A percentile compares a stretch with the other conserved stretches of the same genome.
phyloP scores from a whole-genome alignment of 2,113 vertebrate genomes.

The Scatophagus argus region DNA sequence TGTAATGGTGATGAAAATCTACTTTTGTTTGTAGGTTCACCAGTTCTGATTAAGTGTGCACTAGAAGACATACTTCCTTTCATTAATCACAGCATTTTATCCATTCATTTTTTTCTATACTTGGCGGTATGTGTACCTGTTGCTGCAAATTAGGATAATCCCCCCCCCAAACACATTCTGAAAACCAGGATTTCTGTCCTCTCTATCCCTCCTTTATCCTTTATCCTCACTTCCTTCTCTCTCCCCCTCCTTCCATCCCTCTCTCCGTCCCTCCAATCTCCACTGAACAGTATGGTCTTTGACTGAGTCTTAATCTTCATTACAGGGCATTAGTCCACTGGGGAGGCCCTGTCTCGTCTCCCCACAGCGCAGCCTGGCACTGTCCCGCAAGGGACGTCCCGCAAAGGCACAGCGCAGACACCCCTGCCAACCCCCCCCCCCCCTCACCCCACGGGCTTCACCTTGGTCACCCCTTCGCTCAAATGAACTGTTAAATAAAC shows the following conservation, averaged over 20 bases:
- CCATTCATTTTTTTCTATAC: neutral
- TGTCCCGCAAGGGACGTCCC: constrained; percentile 82
- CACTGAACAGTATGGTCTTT: constrained; percentile 88
- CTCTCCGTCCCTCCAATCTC: constrained; percentile 63
- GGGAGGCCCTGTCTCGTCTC: constrained; percentile 84
- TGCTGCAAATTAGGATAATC: constrained; percentile 52
- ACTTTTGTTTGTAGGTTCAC: neutral
- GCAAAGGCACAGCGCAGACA: constrained; percentile 74
- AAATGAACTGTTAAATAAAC: constrained; percentile 92
- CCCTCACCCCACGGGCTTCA: constrained; percentile 65
- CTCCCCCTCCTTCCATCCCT: constrained; percentile 60
- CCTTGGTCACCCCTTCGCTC: constrained; percentile 84
- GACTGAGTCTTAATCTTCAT: constrained; percentile 99
- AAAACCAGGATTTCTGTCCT: constrained; percentile 49
- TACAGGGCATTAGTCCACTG: constrained; percentile 94
- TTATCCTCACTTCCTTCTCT: constrained; percentile 73
- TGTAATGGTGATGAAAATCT: neutral
- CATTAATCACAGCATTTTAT: neutral
- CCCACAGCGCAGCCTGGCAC: constrained; percentile 88
- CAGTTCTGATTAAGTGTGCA: neutral
- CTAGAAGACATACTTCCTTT: too few species aligned
- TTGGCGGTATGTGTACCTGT: constrained; percentile 34
- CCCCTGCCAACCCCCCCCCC: constrained; percentile 69
- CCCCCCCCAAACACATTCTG: constrained; percentile 28
- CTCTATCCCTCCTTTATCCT: constrained; percentile 54